Base-by-base conservation (phyloP, 2,113 vertebrate species). In the Heptranchias perlo region DNA sequence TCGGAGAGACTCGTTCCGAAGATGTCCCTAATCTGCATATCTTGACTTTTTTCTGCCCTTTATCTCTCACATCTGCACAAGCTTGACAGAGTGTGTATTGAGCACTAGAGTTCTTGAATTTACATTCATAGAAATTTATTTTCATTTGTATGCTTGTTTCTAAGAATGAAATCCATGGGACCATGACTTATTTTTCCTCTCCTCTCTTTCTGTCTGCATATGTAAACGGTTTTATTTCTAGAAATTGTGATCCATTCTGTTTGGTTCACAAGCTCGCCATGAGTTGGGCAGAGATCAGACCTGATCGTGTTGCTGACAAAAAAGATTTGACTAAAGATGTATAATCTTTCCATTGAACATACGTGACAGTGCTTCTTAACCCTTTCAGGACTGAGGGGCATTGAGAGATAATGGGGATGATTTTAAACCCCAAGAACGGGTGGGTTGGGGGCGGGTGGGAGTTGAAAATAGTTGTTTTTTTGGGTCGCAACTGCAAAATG, bases 11-110 rank as follows among this genome's bases (percentile, higher is more conserved):
- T 84, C 28, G 31, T n/a, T 16, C 16, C 35, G 87, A 96, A 96
- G 64, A 8, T 69, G 95, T n/a, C 64, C 47, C 73, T 96, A 92
- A 87, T 96, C 96, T 96, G 95, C 96, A 96, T 49, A 76, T 58
- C 58, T 49, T 82, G 76, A 96, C 95, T 96, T 94, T 92, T 91
- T 86, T 86, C 93, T 47, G 62, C 44, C 47, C 93, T 94, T 91
- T 87, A 91, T 96, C 87, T 65, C 64, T 44, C 64, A 76, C 49
- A 14, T 87, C 78, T 47, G 31, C 62, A 93, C 73, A 86, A 86
- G 89, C 62, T 96, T 61, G 69, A 95, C 14, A 54, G 44, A 67
- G 11, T 84, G 31, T 86, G 54, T n/a, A 62, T 54, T 44, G 65
- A 69, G 73, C 13, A 95, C 13, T 49, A 47, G 14, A 73, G 47